Base-by-base conservation (phyloP, 2,888 invertebrate species). In the Drosophila algonquin region DNA sequence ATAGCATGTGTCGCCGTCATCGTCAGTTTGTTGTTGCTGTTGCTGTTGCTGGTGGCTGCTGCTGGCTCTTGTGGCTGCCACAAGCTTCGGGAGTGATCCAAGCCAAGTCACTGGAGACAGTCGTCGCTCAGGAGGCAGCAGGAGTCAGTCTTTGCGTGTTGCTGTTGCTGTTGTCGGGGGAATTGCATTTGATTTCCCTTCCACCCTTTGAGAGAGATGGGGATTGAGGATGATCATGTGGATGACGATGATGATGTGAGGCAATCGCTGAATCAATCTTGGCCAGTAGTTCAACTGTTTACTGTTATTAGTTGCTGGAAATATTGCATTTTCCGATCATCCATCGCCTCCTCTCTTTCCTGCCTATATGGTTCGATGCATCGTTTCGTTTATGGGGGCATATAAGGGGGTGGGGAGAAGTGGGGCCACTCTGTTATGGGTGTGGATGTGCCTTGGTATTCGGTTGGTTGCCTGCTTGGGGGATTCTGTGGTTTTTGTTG, bases 251-350 rank as follows among this genome's bases (percentile, higher is more conserved):
- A 57, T 65, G 80, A 81, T 81, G 81, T 76, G 76, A 81, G 79
- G 62, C 81, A 81, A 84, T 81, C 77, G 80, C 65, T 76, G 73
- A 73, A 79, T 80, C 80, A 81, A 80, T 84, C 82, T 80, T 81
- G 82, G 80, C 86, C 82, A 85, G 85, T 85, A 79, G 80, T 81
- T 80, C 85, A 85, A 69, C 82, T 40, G 73, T 85, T 85, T 81
- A 84, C 80, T 76, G 85, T 84, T 80, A 80, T 81, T 81, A 81
- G 62, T 65, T 76, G 81, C 59, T 63, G 63, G 46, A 65, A 74
- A 65, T 74, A 72, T 68, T 67, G 69, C 46, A 75, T 62, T 75
- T 68, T 75, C 7, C 40, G 62, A 73, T 56, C 63, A 58, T 47
- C 57, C 62, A 73, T 56, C 79, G 62, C 57, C 57, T 58, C n/a